phyloP scores from a whole-genome alignment of 2,113 vertebrate species.

The Python bivittatus region DNA sequence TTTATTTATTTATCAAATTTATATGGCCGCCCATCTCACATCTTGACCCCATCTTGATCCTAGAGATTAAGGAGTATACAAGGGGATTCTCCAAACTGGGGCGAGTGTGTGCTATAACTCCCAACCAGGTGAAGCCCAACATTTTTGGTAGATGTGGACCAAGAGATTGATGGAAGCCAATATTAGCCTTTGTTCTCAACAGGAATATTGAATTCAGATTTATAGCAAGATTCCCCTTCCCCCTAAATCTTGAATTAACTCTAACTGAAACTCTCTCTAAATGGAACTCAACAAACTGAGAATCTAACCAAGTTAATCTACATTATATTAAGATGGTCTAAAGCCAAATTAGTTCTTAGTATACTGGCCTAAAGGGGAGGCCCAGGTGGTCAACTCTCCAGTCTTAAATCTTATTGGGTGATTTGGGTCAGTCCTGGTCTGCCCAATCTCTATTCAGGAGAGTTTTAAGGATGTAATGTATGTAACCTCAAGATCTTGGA shows the following conservation, averaged over 20 bases:
- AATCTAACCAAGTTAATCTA: background rate
- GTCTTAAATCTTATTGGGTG: background rate
- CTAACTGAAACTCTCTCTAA: background rate
- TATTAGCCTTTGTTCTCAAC: background rate
- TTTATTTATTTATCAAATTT: too few relatives aligned
- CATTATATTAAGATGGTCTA: background rate
- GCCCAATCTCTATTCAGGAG: background rate
- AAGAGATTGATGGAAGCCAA: background rate
- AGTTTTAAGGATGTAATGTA: background rate
- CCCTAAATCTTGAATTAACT: background rate
- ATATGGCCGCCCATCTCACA: too few relatives aligned
- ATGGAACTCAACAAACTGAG: background rate
- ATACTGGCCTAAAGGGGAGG: background rate
- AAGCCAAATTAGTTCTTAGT: background rate
- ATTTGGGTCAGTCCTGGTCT: background rate
- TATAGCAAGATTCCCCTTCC: background rate
- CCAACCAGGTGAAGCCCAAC: background rate
- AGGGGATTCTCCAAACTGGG: background rate
- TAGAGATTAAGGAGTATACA: background rate
- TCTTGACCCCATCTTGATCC: too few relatives aligned
- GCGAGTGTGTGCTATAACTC: background rate
- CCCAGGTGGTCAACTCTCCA: background rate
- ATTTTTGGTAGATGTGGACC: background rate
- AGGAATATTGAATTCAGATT: too few relatives aligned
- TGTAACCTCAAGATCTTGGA: background rate